Evolutionary conservation across 2,797 vertebrate genomes (phyloP).

Genomic region (Ceryle rudis): DNA sequence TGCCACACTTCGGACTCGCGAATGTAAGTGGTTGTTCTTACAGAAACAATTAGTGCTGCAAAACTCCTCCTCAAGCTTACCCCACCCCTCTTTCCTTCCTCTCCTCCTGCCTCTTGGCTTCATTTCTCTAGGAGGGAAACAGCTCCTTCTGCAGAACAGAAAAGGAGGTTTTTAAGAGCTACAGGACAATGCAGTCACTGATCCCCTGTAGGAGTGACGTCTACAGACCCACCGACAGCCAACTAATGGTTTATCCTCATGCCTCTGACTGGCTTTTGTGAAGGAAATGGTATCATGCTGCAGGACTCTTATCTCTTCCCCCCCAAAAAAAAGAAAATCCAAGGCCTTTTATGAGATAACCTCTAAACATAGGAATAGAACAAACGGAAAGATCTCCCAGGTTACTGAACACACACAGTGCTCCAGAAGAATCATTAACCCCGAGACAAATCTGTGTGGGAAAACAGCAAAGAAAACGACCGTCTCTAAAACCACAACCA

Average conservation of each 20-base stretch:
- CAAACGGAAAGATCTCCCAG: not conserved
- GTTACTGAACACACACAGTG: not conserved
- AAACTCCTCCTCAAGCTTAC: not conserved
- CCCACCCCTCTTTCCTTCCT: not conserved
- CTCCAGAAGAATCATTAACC: not conserved
- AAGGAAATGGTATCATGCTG: not conserved
- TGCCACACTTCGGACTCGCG: not conserved
- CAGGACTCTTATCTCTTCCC: not conserved
- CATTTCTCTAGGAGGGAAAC: not conserved
- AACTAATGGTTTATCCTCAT: not conserved
- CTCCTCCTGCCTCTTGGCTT: not conserved
- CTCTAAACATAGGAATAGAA: not conserved
- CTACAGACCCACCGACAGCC: not conserved
- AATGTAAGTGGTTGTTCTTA: not conserved
- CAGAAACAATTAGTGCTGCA: not conserved
- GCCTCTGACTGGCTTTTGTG: not conserved
- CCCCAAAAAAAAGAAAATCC: not conserved
- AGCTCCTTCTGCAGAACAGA: not conserved
- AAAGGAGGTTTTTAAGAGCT: conserved; percentile 12
- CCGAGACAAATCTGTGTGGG: not conserved
- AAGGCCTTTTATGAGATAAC: not conserved
- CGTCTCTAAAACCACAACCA: not conserved
- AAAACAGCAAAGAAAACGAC: not conserved
- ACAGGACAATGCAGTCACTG: not conserved
- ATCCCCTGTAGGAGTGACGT: not conserved